These are phyloP conservation scores for Castor canadensis DNA, from an alignment of 2,113 vertebrate genomes.

Conservation along the genomic window DNA sequence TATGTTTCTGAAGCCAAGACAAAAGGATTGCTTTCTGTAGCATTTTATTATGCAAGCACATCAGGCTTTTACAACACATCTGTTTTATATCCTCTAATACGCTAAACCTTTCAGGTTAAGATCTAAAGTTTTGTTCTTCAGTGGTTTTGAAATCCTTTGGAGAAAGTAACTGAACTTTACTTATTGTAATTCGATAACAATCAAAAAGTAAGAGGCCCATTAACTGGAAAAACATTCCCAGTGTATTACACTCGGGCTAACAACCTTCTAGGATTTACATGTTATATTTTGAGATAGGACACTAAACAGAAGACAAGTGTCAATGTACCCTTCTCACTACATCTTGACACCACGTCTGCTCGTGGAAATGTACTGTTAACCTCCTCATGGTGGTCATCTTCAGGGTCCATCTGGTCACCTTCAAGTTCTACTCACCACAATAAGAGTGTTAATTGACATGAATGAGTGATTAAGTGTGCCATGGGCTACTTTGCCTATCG, in stretches of 20 bases:
- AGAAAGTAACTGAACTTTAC: not conserved
- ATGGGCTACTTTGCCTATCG: not conserved
- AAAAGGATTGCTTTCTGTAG: not conserved
- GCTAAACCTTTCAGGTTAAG: not conserved
- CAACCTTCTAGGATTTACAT: not conserved
- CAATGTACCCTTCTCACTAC: not conserved
- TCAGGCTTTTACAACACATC: not conserved
- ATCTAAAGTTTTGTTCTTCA: not conserved
- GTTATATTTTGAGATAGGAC: not conserved
- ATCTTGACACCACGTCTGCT: not conserved
- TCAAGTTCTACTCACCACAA: not conserved
- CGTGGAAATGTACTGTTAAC: not conserved
- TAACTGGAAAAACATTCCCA: not conserved
- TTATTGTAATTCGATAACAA: not conserved
- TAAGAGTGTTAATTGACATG: not conserved
- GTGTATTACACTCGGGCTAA: not conserved
- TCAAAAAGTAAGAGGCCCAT: not conserved
- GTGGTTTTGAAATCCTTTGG: not conserved
- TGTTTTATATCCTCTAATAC: not conserved
- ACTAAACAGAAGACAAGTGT: not conserved
- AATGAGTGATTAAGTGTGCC: too few species aligned
- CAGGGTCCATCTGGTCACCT: not conserved
- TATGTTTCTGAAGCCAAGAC: not conserved
- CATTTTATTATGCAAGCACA: not conserved
- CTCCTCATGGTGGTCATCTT: fast-evolving